Evolutionary conservation across 2,113 vertebrate genomes (phyloP).

Genomic region (Ahaetulla prasina): DNA sequence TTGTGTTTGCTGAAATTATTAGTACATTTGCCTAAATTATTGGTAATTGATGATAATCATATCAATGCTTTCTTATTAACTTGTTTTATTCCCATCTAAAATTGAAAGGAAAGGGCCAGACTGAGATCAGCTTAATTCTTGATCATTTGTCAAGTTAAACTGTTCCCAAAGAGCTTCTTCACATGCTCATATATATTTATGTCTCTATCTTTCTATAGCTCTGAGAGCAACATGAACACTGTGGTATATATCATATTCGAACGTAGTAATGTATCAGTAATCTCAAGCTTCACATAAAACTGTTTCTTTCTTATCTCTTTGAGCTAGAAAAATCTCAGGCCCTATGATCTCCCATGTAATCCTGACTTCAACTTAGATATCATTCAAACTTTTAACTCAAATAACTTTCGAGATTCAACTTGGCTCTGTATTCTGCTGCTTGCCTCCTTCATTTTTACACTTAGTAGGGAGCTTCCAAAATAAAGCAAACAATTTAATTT

Average conservation of each 20-base stretch:
- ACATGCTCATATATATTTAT: not conserved
- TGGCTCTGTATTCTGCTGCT: not conserved
- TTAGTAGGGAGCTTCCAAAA: not conserved
- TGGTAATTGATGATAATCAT: not conserved
- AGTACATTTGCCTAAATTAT: not conserved
- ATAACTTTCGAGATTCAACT: not conserved
- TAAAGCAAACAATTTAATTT: not conserved
- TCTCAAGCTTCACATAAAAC: not conserved
- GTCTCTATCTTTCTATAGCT: not conserved
- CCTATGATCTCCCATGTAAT: not conserved
- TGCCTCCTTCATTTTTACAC: not conserved
- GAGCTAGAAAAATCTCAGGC: not conserved
- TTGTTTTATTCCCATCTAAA: not conserved
- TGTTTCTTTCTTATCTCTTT: not conserved
- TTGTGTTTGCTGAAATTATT: not conserved
- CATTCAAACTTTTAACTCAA: not conserved
- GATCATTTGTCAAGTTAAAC: not conserved
- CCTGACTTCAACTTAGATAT: not conserved
- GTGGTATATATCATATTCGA: not conserved
- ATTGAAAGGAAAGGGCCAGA: not conserved
- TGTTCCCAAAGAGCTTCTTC: not conserved
- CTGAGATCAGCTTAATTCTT: not conserved
- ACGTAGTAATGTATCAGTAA: not conserved
- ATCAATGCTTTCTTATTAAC: not conserved
- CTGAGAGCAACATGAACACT: not conserved